Evolutionary conservation across 2,797 vertebrate species (phyloP).

Genomic region (Muraenolepis orangiensis): DNA sequence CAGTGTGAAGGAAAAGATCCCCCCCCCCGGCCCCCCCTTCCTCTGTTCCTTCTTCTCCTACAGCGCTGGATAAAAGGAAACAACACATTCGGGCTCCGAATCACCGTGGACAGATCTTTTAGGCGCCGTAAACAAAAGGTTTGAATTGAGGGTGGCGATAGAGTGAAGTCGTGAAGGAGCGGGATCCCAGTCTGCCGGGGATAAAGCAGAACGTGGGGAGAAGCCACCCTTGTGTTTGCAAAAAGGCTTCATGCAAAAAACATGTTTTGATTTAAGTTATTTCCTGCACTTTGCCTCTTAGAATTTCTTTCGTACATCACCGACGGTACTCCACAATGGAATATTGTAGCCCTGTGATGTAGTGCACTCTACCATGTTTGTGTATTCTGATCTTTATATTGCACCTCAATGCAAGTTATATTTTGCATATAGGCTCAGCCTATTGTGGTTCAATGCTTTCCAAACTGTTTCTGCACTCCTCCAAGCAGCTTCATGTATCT

Average conservation of each 20-base stretch:
- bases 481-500: neutral
- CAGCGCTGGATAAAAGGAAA: constrained; percentile 59
- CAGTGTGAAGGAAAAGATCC: constrained; percentile 52
- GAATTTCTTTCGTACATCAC: neutral
- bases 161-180: constrained; percentile 57
- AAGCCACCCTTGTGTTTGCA: neutral
- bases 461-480: neutral
- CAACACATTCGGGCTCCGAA: constrained; percentile 66
- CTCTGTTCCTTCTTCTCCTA: constrained; percentile 17
- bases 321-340: neutral
- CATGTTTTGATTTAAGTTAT: neutral
- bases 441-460: constrained; percentile 26
- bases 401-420: neutral
- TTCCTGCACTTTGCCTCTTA: neutral
- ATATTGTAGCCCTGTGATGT: neutral
- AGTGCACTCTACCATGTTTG: neutral
- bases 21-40: constrained; percentile 29
- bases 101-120: constrained; percentile 62
- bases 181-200: constrained; percentile 65
- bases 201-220: constrained; percentile 40
- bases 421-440: neutral
- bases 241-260: neutral
- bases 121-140: constrained; percentile 64
- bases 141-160: constrained; percentile 51
- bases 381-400: neutral